Evolutionary conservation across 2,797 vertebrate genomes (phyloP).

Genomic region (Sebastes kiyomatsui): DNA sequence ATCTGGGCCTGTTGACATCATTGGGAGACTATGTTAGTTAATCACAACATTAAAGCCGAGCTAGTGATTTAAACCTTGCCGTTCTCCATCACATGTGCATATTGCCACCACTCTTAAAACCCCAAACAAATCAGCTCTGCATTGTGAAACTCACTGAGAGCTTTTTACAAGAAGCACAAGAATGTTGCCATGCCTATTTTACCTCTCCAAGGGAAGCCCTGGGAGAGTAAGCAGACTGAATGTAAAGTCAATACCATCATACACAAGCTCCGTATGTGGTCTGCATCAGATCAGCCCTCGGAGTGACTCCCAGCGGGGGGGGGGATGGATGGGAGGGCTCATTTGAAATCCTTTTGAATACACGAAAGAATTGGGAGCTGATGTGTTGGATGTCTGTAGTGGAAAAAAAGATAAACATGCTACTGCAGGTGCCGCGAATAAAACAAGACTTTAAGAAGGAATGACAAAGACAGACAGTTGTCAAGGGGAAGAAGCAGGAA

Average conservation of each 20-base stretch:
- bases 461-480: constrained; percentile 42
- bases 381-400: constrained; percentile 56
- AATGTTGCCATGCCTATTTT: constrained; percentile 52
- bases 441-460: constrained; percentile 25
- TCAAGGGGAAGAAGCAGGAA: constrained; percentile 21
- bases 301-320: constrained; percentile 54
- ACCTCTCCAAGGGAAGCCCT: constrained; percentile 67
- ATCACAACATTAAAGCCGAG: constrained; percentile 12
- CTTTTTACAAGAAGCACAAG: constrained; percentile 38
- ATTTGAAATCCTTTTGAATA: constrained; percentile 66
- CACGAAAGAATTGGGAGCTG: constrained; percentile 46
- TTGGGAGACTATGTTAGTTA: constrained; percentile 24
- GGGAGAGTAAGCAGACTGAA: constrained; percentile 75
- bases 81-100: constrained; percentile 31
- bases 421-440: constrained; percentile 44
- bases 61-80: not conserved
- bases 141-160: constrained; percentile 32
- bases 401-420: constrained; percentile 55
- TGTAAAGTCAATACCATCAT: constrained; percentile 79
- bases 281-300: constrained; percentile 67
- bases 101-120: constrained; percentile 7
- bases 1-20: constrained; percentile 46
- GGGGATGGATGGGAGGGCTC: constrained; percentile 30
- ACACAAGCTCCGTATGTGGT: constrained; percentile 77
- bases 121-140: constrained; percentile 32